phyloP scores from a whole-genome alignment of 2,113 vertebrate species.

The Trematomus loennbergii region DNA sequence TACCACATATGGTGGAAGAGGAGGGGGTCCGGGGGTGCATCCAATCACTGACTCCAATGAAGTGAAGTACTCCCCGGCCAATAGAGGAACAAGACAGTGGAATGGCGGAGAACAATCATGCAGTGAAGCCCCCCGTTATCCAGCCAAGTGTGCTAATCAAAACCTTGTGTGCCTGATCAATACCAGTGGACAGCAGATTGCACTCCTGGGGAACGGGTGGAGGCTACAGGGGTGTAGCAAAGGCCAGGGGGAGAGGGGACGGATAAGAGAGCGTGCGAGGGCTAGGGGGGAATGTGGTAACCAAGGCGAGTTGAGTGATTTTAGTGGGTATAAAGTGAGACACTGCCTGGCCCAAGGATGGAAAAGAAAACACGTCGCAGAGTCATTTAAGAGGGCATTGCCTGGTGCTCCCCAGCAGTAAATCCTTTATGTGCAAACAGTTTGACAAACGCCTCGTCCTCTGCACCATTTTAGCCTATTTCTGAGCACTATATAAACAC shows the following conservation, averaged over 20 bases:
- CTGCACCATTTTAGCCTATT: neutral
- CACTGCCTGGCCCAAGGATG: constrained; percentile 42
- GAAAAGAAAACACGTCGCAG: constrained; percentile 32
- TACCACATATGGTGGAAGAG: constrained; percentile 6
- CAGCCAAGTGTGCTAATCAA: constrained; percentile 84
- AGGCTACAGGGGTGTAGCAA: constrained; percentile 71
- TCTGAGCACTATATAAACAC: neutral
- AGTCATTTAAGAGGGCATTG: constrained; percentile 13
- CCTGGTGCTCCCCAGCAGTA: constrained; percentile 4
- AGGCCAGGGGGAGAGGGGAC: constrained; percentile 44
- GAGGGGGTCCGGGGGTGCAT: constrained; percentile 47
- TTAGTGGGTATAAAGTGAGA: constrained; percentile 66
- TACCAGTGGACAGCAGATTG: constrained; percentile 82
- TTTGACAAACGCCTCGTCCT: neutral
- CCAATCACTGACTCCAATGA: constrained; percentile 74
- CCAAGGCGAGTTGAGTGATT: constrained; percentile 78
- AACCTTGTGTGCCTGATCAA: constrained; percentile 80
- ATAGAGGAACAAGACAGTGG: constrained; percentile 58
- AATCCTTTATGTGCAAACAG: neutral
- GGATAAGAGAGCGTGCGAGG: constrained; percentile 56
- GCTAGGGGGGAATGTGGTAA: constrained; percentile 47
- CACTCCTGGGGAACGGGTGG: constrained; percentile 73
- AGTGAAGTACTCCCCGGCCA: constrained; percentile 68
- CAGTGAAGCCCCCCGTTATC: constrained; percentile 66
- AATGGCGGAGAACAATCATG: constrained; percentile 63